phyloP scores from a whole-genome alignment of 2,888 invertebrate genomes.

The Helicoverpa assulta region DNA sequence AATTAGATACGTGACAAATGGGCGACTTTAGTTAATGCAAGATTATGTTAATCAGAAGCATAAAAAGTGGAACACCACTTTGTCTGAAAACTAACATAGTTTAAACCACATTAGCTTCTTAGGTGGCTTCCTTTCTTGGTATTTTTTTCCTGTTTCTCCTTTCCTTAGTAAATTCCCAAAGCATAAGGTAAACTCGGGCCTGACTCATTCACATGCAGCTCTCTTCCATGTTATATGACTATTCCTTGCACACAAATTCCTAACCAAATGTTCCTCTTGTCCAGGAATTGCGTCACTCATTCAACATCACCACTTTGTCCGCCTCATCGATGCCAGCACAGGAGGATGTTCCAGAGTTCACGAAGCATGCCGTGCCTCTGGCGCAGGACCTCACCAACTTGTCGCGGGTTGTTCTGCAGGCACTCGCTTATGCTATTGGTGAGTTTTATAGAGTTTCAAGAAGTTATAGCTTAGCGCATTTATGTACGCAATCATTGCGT shows the following conservation, averaged over 20 bases:
- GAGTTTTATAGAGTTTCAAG: conserved; percentile 38
- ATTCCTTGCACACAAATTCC: background rate
- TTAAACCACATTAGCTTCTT: too few species aligned
- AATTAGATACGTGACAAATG: too few species aligned
- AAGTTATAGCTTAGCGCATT: background rate
- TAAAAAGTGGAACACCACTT: too few species aligned
- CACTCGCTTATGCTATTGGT: conserved; percentile 91
- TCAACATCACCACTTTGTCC: conserved; percentile 92
- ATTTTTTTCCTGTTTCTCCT: too few species aligned
- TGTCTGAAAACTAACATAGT: too few species aligned
- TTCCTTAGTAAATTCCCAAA: too few species aligned
- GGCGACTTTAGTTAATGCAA: too few species aligned
- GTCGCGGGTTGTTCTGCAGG: conserved; percentile 91
- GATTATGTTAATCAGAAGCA: too few species aligned
- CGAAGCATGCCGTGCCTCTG: conserved; percentile 91
- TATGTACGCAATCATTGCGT: too few species aligned
- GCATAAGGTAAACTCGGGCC: too few species aligned
- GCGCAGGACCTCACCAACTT: conserved; percentile 93
- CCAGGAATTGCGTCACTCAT: conserved; percentile 92
- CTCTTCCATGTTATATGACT: background rate
- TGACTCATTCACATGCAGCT: too few species aligned
- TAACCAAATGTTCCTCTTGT: conserved; percentile 47
- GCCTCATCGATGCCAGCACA: conserved; percentile 92
- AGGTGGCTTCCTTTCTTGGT: too few species aligned
- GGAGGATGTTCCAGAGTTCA: conserved; percentile 92